phyloP scores from a whole-genome alignment of 2,888 invertebrate species.

The Oxyteleia sp. region DNA sequence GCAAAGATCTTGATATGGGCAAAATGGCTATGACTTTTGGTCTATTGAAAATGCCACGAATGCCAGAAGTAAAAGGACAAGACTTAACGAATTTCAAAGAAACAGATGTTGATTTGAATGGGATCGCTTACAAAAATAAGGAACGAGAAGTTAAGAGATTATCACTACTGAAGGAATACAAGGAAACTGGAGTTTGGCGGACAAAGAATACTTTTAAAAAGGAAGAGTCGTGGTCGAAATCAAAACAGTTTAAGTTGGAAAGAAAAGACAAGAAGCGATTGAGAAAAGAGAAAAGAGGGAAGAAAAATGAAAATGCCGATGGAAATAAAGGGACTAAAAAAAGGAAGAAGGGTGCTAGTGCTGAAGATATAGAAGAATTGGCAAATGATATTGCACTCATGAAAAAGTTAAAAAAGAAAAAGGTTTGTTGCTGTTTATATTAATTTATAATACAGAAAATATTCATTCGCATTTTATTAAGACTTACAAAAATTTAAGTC shows the following conservation, averaged over 20 bases:
- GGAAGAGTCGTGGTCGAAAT: conserved; percentile 93
- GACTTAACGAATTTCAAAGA: conserved; percentile 89
- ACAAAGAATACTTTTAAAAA: conserved; percentile 90
- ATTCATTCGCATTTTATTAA: too few relatives aligned
- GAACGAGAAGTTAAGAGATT: conserved; percentile 92
- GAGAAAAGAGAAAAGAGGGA: conserved; percentile 91
- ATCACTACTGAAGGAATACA: conserved; percentile 91
- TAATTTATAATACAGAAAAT: too few relatives aligned
- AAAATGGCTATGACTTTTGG: conserved; percentile 96
- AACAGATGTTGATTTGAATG: conserved; percentile 91
- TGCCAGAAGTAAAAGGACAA: conserved; percentile 96
- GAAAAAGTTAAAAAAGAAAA: too few relatives aligned
- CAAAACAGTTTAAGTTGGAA: conserved; percentile 91
- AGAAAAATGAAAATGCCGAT: too few relatives aligned
- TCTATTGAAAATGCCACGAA: conserved; percentile 95
- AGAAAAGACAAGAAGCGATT: conserved; percentile 89
- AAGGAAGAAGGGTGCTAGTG: too few relatives aligned
- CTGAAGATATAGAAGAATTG: too few relatives aligned
- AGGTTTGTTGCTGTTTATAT: too few relatives aligned
- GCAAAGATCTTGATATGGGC: conserved; percentile 96
- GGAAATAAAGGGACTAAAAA: too few relatives aligned
- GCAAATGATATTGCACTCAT: too few relatives aligned
- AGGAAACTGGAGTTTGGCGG: conserved; percentile 93
- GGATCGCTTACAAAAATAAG: conserved; percentile 93
- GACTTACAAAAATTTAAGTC: too few relatives aligned